These are phyloP conservation scores for Lamprologus lemairii DNA, from an alignment of 2,113 vertebrate species.

Conservation along the genomic window DNA sequence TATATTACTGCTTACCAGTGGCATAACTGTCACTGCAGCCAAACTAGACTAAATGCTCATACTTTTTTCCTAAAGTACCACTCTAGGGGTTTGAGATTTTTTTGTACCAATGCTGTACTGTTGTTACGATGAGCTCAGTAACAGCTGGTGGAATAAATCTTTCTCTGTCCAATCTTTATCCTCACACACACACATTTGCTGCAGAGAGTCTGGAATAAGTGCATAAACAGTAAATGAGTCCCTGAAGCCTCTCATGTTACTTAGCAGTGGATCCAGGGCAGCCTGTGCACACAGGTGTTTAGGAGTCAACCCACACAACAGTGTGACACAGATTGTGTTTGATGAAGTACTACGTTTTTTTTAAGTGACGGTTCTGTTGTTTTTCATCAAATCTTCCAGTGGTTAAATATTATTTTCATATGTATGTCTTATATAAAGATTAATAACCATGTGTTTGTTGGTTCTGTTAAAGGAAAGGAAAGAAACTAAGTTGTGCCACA, in stretches of 20 bases:
- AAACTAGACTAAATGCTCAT: not conserved
- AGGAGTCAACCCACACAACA: conserved; percentile 4
- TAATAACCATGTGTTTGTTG: not conserved
- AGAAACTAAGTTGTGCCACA: not conserved
- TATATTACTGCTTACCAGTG: not conserved
- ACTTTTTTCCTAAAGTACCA: not conserved
- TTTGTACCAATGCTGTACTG: not conserved
- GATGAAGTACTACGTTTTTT: not conserved
- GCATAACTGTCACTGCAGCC: not conserved
- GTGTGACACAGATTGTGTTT: not conserved
- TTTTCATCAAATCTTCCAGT: not conserved
- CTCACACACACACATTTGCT: not conserved
- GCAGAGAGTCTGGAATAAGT: not conserved
- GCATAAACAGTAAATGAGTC: conserved; percentile 3
- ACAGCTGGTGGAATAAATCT: conserved; percentile 3
- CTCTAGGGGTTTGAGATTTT: not conserved
- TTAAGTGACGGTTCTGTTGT: not conserved
- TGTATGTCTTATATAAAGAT: not conserved
- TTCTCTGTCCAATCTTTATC: not conserved
- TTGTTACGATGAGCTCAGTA: not conserved
- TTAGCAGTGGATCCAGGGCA: not conserved
- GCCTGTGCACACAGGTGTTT: conserved; percentile 21
- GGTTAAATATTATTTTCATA: not conserved
- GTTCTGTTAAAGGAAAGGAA: not conserved
- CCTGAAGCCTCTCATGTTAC: conserved; percentile 18